phyloP scores from a whole-genome alignment of 1,140 invertebrate genomes.

The Dysdera silvatica region DNA sequence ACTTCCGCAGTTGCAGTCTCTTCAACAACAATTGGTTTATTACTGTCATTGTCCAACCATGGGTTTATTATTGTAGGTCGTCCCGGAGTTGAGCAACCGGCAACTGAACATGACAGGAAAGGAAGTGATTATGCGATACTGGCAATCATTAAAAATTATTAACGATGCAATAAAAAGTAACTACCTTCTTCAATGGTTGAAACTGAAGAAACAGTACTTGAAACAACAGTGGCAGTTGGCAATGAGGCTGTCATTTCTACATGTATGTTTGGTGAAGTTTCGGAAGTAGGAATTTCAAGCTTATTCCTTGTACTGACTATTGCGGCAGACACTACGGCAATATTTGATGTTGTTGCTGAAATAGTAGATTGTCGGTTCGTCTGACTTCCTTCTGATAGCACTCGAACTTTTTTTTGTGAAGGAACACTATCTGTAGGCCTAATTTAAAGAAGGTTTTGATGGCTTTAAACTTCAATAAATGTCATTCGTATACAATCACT shows the following conservation, averaged over 20 bases:
- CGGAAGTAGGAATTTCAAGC: not conserved
- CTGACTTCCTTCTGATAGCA: constrained; percentile 26
- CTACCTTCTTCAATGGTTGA: not conserved
- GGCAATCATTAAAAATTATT: not conserved
- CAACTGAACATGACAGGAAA: too few species aligned
- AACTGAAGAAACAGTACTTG: not conserved
- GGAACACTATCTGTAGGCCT: not conserved
- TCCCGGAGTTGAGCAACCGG: too few species aligned
- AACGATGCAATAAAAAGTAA: too few species aligned
- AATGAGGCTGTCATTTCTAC: too few species aligned
- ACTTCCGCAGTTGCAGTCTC: too few species aligned
- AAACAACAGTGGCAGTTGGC: too few species aligned
- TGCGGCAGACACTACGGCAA: constrained; percentile 17
- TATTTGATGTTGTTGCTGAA: not conserved
- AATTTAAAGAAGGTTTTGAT: not conserved
- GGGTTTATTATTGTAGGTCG: too few species aligned
- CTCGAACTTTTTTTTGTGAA: constrained; percentile 8
- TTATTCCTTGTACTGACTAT: not conserved
- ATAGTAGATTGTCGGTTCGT: constrained; percentile 12
- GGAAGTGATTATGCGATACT: not conserved
- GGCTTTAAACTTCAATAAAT: not conserved
- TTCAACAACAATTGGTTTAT: too few species aligned
- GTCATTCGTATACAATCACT: too few species aligned
- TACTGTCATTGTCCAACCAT: too few species aligned
- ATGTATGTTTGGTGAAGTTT: not conserved